phyloP scores from a whole-genome alignment of 2,113 vertebrate genomes.

The Catharus fuscescens region DNA sequence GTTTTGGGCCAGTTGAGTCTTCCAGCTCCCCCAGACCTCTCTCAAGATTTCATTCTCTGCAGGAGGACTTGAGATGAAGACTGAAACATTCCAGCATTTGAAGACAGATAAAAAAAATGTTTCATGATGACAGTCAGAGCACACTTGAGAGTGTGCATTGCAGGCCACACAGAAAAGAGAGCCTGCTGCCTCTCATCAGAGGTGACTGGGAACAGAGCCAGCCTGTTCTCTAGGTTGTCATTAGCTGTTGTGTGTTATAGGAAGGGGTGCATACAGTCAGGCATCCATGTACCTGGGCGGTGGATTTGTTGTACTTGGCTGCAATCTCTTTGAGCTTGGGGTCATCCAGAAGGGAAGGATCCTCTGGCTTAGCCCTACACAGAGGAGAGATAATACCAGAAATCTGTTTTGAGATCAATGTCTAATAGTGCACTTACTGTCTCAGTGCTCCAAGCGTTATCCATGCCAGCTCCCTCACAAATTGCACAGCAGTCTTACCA shows the following conservation, averaged over 20 bases:
- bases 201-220: background rate
- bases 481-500: slow-evolving; percentile 74
- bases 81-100: background rate
- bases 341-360: slow-evolving; percentile 85
- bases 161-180: background rate
- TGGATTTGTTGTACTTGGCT: slow-evolving; percentile 81
- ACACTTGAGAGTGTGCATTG: background rate
- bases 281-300: slow-evolving; percentile 82
- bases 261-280: background rate
- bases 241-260: background rate
- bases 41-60: background rate
- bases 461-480: background rate
- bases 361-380: slow-evolving; percentile 83
- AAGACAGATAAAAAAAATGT: background rate
- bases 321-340: slow-evolving; percentile 85
- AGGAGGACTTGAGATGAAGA: background rate
- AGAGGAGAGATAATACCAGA: background rate
- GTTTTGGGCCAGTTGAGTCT: background rate
- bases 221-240: background rate
- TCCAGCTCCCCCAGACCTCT: background rate
- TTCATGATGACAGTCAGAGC: background rate
- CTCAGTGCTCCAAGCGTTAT: background rate
- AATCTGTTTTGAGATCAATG: background rate
- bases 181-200: background rate
- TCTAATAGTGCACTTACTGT: fast-evolving